phyloP scores from a whole-genome alignment of 1,140 invertebrate species.

The Hycleus phaleratus region DNA sequence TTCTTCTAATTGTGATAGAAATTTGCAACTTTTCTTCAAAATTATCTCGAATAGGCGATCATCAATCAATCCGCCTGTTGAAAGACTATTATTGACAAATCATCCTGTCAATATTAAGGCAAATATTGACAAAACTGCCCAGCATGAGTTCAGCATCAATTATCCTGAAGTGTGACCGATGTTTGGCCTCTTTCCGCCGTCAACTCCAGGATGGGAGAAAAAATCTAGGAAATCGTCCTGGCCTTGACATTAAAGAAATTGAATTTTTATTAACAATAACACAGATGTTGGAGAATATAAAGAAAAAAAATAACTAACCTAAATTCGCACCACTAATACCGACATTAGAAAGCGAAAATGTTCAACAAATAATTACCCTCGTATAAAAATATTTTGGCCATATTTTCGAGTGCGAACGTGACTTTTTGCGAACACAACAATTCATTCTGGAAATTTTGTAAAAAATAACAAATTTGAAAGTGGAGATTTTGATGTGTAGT shows the following conservation, averaged over 20 bases:
- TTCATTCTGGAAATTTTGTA: no score
- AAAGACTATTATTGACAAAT: no score
- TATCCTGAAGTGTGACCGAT: no score
- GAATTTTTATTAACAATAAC: background rate
- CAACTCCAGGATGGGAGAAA: no score
- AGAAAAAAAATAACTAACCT: conserved; percentile 19
- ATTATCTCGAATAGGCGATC: no score
- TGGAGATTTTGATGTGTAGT: background rate
- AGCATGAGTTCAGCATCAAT: background rate
- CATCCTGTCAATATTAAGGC: conserved; percentile 2
- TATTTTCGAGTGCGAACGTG: no score
- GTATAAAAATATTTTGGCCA: background rate
- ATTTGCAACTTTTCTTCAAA: no score
- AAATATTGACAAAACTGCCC: conserved; percentile 9
- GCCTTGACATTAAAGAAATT: conserved; percentile 12
- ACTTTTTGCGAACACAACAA: no score
- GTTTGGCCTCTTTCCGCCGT: no score
- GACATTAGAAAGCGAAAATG: conserved; percentile 38
- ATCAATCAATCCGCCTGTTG: no score
- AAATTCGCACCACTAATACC: conserved; percentile 23
- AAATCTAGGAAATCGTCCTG: background rate
- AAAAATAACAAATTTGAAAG: background rate
- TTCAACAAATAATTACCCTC: conserved; percentile 36
- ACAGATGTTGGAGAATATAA: conserved; percentile 6
- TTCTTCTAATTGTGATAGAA: no score